Conservation (phyloP, 2,888 invertebrate species). For the Brenthis ino region DNA sequence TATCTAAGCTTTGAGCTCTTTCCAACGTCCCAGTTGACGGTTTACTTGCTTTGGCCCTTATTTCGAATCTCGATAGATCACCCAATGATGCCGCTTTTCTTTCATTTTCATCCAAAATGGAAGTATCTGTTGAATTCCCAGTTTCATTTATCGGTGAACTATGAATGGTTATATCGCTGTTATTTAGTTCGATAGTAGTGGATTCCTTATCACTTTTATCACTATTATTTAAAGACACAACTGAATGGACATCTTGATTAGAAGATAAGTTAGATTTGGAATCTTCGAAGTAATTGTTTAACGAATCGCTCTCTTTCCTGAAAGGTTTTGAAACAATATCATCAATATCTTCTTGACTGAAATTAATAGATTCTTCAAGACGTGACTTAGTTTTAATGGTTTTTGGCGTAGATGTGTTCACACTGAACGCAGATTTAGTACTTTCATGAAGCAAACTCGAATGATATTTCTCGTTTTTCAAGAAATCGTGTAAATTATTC, state of each 20-base stretch:
- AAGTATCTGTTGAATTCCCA: constrained; percentile 67
- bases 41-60: constrained; percentile 68
- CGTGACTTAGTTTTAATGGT: constrained; percentile 64
- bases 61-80: constrained; percentile 87
- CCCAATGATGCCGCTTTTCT: constrained; percentile 90
- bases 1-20: constrained; percentile 90
- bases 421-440: constrained; percentile 48
- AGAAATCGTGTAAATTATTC: constrained; percentile 67
- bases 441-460: constrained; percentile 65
- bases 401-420: constrained; percentile 79
- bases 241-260: constrained; percentile 71
- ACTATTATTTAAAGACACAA: constrained; percentile 72
- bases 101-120: constrained; percentile 82
- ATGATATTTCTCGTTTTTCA: constrained; percentile 70
- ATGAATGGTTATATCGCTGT: constrained; percentile 88
- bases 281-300: constrained; percentile 75
- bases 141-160: constrained; percentile 84
- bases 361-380: constrained; percentile 71
- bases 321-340: constrained; percentile 79
- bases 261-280: constrained; percentile 76
- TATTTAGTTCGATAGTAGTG: constrained; percentile 88
- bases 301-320: constrained; percentile 73
- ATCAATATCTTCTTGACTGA: constrained; percentile 78
- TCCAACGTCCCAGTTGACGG: constrained; percentile 84
- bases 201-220: constrained; percentile 78